phyloP scores from a whole-genome alignment of 2,797 vertebrate species.

The Linurgus olivaceus region DNA sequence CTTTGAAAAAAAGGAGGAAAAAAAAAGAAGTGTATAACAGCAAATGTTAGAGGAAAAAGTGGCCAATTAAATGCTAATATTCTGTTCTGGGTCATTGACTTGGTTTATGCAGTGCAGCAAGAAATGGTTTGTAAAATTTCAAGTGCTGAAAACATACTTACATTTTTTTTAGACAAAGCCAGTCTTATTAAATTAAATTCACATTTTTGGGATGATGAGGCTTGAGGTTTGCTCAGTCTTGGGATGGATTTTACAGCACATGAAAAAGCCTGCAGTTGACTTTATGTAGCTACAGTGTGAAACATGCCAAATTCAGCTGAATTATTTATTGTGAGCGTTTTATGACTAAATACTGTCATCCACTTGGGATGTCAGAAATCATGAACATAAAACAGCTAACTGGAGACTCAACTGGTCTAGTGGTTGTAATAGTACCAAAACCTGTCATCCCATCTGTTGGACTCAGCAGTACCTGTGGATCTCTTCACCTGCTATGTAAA shows the following conservation, averaged over 20 bases:
- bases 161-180: background rate
- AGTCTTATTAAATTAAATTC: slow-evolving; percentile 13
- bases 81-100: background rate
- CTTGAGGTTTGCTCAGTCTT: background rate
- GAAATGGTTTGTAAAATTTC: background rate
- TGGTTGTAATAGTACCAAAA: background rate
- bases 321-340: background rate
- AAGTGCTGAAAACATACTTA: background rate
- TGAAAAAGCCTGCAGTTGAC: background rate
- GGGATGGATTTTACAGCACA: background rate
- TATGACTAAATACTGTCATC: background rate
- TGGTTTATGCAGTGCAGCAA: background rate
- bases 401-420: background rate
- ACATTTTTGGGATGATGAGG: background rate
- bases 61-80: background rate
- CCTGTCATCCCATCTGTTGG: background rate
- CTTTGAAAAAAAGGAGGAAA: background rate
- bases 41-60: background rate
- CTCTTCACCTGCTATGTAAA: accelerated
- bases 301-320: background rate
- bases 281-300: background rate
- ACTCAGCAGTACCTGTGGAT: background rate
- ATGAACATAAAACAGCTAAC: background rate
- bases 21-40: background rate
- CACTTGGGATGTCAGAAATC: background rate